Evolutionary conservation across 2,888 invertebrate species (phyloP).

Genomic region (Archips crataeganus): DNA sequence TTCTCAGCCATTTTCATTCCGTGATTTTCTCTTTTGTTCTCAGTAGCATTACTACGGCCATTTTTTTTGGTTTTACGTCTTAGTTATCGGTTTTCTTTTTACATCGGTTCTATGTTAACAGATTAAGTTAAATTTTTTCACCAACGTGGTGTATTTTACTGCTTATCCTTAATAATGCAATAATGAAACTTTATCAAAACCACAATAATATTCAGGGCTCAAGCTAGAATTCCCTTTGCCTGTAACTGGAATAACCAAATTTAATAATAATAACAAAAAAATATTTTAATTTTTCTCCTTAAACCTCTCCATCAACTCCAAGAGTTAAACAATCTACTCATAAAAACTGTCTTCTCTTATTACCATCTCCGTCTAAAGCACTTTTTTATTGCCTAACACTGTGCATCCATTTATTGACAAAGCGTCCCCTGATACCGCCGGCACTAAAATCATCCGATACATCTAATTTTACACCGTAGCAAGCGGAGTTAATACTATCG

Average conservation of each 20-base stretch:
- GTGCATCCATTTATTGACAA: background rate
- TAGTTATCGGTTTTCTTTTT: background rate
- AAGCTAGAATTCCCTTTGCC: background rate
- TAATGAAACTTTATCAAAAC: too few species aligned
- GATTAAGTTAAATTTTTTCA: background rate
- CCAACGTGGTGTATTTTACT: background rate
- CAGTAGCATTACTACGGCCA: background rate
- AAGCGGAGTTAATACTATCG: conserved; percentile 39
- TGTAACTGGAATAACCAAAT: too few species aligned
- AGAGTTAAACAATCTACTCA: background rate
- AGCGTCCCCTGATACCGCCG: conserved; percentile 10
- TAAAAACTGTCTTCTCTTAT: background rate
- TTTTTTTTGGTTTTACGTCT: conserved; percentile 1
- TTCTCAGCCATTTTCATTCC: conserved; percentile 13
- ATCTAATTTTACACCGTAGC: conserved; percentile 32
- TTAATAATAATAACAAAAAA: background rate
- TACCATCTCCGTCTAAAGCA: background rate
- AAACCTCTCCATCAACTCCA: background rate
- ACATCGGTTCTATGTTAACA: background rate
- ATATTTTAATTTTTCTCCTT: background rate
- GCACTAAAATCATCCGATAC: conserved; percentile 35
- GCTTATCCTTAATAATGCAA: background rate
- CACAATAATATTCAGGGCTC: too few species aligned
- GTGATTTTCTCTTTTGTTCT: conserved; percentile 5
- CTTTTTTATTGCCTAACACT: conserved; percentile 2